Evolutionary conservation across 1,140 invertebrate species (phyloP).

Genomic region (Megalonaias nervosa): DNA sequence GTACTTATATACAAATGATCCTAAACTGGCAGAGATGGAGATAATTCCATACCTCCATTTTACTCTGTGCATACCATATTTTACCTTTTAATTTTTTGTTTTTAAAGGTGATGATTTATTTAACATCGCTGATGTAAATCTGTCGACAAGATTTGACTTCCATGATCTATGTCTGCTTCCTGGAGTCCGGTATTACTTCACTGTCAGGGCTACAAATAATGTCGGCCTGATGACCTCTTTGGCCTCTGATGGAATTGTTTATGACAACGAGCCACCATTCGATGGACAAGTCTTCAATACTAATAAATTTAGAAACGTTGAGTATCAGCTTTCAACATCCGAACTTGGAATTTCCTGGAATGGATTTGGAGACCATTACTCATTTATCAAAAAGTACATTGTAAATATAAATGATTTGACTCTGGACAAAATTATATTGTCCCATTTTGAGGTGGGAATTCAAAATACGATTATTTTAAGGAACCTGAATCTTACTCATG

Average conservation of each 20-base stretch:
- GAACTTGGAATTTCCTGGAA: conserved; percentile 38
- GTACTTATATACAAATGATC: no score
- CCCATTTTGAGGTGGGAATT: conserved; percentile 16
- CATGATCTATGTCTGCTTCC: conserved; percentile 12
- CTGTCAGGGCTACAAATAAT: conserved; percentile 35
- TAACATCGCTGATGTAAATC: conserved; percentile 5
- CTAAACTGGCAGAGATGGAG: no score
- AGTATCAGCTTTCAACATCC: conserved; percentile 19
- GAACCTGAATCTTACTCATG: conserved; percentile 17
- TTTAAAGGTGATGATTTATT: conserved; percentile 33
- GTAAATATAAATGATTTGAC: conserved; percentile 16
- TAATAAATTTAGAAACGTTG: conserved; percentile 7
- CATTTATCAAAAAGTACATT: conserved; percentile 24
- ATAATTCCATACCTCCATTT: no score
- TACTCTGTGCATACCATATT: no score
- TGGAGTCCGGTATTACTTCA: conserved; percentile 42
- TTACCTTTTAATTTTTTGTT: no score
- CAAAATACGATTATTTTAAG: conserved; percentile 11
- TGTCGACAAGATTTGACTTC: conserved; percentile 14
- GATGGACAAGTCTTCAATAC: conserved; percentile 41
- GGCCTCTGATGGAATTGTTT: conserved; percentile 38
- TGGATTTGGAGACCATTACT: conserved; percentile 40
- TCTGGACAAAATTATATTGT: neutral
- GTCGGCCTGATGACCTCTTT: conserved; percentile 34
- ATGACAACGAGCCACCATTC: conserved; percentile 36